Conservation (phyloP, 2,113 vertebrate genomes). For the Silurus meridionalis region DNA sequence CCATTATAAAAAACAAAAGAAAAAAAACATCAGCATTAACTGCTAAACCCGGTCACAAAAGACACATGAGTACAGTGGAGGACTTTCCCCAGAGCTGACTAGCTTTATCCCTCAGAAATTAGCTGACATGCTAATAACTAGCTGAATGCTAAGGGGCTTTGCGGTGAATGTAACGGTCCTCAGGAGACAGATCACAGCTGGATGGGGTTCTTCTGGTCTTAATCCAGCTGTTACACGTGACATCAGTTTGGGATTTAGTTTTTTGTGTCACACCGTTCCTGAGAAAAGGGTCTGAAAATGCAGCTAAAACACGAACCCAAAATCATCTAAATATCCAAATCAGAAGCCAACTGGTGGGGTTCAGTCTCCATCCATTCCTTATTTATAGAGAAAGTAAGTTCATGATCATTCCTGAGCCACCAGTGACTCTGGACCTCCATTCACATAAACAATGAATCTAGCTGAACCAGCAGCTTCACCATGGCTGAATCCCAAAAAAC, state of each 20-base stretch:
- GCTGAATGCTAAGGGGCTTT: not conserved
- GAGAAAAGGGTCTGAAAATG: not conserved
- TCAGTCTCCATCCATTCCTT: not conserved
- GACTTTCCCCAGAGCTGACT: not conserved
- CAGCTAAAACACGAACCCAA: too few relatives aligned
- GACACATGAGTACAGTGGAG: too few relatives aligned
- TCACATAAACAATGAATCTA: not conserved
- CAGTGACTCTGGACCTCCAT: not conserved
- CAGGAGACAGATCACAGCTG: too few relatives aligned
- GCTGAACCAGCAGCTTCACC: not conserved
- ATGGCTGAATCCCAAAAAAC: constrained; percentile 4
- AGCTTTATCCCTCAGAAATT: not conserved
- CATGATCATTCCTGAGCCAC: not conserved
- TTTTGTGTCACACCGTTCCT: too few relatives aligned
- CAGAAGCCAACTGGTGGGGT: too few relatives aligned
- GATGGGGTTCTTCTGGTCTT: not conserved
- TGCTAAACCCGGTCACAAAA: not conserved
- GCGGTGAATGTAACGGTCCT: not conserved
- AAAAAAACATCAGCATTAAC: not conserved
- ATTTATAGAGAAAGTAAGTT: not conserved
- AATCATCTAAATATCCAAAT: too few relatives aligned
- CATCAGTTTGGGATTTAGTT: not conserved
- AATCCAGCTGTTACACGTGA: not conserved
- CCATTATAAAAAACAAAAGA: not conserved
- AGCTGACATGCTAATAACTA: not conserved